phyloP scores from a whole-genome alignment of 2,797 vertebrate genomes.

The Prionace glauca region DNA sequence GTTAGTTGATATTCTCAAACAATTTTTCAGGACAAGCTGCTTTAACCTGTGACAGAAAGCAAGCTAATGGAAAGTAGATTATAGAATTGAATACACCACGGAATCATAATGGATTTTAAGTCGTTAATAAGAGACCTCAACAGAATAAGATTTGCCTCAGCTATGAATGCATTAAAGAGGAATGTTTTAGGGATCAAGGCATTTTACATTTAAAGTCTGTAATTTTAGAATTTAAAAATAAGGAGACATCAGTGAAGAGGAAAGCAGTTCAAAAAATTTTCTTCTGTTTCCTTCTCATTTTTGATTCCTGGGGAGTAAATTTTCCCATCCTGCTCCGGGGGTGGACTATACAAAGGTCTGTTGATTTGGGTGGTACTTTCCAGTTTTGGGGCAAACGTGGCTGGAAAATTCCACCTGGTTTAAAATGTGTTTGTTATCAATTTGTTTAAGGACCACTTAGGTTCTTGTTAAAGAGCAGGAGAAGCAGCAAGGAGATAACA shows the following conservation, averaged over 20 bases:
- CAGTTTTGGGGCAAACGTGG: no score
- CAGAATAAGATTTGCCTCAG: background rate
- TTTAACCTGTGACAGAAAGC: background rate
- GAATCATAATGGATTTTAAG: background rate
- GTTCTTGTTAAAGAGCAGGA: background rate
- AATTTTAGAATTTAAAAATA: background rate
- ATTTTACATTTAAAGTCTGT: background rate
- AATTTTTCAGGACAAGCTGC: background rate
- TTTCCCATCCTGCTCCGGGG: no score
- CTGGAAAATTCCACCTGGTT: no score
- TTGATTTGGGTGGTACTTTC: no score
- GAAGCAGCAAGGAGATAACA: background rate
- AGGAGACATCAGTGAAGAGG: background rate
- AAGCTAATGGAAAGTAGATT: background rate
- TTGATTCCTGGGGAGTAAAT: background rate
- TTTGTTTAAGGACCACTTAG: background rate
- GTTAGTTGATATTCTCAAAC: background rate
- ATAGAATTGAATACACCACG: background rate
- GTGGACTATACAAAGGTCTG: no score
- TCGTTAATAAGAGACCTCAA: background rate
- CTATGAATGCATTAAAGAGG: background rate
- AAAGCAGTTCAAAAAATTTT: background rate
- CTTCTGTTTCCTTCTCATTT: background rate
- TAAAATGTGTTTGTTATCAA: background rate
- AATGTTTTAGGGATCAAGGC: background rate